Evolutionary conservation across 2,888 invertebrate genomes (phyloP), one percentile per base, ranked within the genome.

Genomic region (Eupithecia tripunctaria): DNA sequence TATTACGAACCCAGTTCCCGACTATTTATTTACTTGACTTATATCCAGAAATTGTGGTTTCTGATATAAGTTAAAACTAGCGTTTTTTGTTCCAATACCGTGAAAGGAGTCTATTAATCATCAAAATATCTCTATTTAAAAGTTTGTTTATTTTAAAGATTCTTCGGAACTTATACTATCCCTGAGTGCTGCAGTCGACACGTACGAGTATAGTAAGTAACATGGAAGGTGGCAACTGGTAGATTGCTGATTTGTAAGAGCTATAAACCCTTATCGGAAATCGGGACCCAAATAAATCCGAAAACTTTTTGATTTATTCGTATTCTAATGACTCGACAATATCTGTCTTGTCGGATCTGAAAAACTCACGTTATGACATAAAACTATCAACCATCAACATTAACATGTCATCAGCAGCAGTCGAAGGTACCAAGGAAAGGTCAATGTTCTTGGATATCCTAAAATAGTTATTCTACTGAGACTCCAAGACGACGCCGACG

Each of bases 361-460:
- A 27, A 59, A 27, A 27, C 59, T 27, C 27, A 10, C n/a, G 56
- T 14, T 29, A 18, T 62, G 32, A n/a, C 36, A 36, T 63, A 36
- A 63, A 36, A 18, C 56, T 59, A 41, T n/a, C 59, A 56, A 60
- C 14, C 25, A 29, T 29, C 10, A 60, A 25, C 60, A 60, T 60
- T 29, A 36, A 36, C 29, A 32, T 60, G 21, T 60, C 59, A 67
- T 21, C 12, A 27, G 10, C 14, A 32, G 7, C 47, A 36, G 36
- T 18, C n/a, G 25, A 62, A 38, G 72, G 29, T 73, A 56, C 71
- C 63, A 72, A 62, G 78, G 82, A 74, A 77, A 77, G 85, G 84
- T 85, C 85, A 85, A 85, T 84, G 85, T 82, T 81, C 85, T 74
- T 80, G 77, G 79, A 77, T 75, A 75, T 78, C 70, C 68, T 62